Base-by-base conservation (phyloP, 2,113 vertebrate genomes). In the Oreotrochilus melanogaster region DNA sequence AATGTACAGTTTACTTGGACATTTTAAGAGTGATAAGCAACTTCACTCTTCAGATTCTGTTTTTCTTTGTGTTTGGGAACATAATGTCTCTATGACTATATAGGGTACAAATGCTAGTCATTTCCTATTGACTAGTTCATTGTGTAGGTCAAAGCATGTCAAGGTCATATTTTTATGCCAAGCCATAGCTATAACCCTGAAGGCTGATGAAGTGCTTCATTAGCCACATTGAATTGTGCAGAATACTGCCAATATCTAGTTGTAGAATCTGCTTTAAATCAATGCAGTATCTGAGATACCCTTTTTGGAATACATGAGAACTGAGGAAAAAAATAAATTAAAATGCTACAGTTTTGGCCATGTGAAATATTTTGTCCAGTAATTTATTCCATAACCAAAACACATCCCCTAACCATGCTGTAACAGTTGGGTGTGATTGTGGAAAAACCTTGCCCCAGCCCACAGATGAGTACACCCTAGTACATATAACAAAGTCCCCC, bases 81-180 rank as follows among this genome's bases (percentile, higher is more conserved):
- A 86, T 67, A 62, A 33, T 21, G 15, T 42, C 45, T 35, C 37
- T 58, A 35, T 51, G 37, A 66, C 61, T n/a, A 21, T 8, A 47
- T 1, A 74, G 82, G 86, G 76, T 58, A 75, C 53, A 37, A 22
- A 91, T 37, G 5, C 5, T 2, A 60, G 15, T 54, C 4, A 60
- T 89, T 96, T 93, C 80, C 57, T 89, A 93, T 95, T 0, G 37
- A 92, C 66, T 35, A 79, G 35, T 28, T 92, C 71, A 88, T 37
- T 64, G 43, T 50, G 22, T 33, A 93, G 80, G 35, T 75, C 58
- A 81, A 74, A 95, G 16, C 70, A 92, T 54, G 62, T 78, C 95
- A 97, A 96, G 92, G 92, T 93, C 92, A 16, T 50, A 72, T 84
- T 89, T 95, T 78, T 75, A 91, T 61, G 43, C 42, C 35, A 61